phyloP scores from a whole-genome alignment of 2,797 vertebrate genomes.

The Halcyon smyrnensis region DNA sequence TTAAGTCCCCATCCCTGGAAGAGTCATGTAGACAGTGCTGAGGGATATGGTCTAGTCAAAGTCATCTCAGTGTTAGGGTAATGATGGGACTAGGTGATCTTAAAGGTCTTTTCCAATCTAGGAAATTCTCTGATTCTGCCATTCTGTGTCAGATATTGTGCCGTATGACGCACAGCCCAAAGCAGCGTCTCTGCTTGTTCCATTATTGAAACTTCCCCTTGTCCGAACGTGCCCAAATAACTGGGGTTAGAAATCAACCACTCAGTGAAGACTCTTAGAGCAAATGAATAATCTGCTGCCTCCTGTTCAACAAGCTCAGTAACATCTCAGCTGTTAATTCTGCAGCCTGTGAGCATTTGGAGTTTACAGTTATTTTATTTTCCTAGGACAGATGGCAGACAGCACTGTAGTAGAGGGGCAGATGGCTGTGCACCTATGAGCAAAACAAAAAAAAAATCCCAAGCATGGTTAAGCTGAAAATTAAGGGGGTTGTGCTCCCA shows the following conservation, averaged over 20 bases:
- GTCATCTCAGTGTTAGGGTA: too few species aligned
- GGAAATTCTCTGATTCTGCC: too few species aligned
- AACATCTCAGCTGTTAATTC: conserved; percentile 54
- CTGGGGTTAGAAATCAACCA: not conserved
- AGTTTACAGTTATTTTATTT: conserved; percentile 61
- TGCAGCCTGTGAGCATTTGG: conserved; percentile 47
- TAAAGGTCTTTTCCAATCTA: too few species aligned
- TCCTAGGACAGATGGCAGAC: conserved; percentile 59
- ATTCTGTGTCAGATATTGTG: not conserved
- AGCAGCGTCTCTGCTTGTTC: not conserved
- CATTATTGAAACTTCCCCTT: not conserved
- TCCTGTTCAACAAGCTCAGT: conserved; percentile 6
- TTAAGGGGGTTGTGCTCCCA: not conserved
- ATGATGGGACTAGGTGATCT: too few species aligned
- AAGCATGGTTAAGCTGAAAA: not conserved
- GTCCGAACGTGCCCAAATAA: not conserved
- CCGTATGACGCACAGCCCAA: not conserved
- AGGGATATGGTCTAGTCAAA: too few species aligned
- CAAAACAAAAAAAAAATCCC: not conserved
- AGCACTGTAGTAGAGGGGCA: conserved; percentile 51
- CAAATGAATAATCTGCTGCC: not conserved
- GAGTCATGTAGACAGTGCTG: too few species aligned
- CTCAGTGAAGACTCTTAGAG: not conserved
- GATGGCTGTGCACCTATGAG: conserved; percentile 58
- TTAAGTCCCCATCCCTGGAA: too few species aligned